phyloP scores from a whole-genome alignment of 2,888 invertebrate genomes.

The Caenorhabditis uteleia region DNA sequence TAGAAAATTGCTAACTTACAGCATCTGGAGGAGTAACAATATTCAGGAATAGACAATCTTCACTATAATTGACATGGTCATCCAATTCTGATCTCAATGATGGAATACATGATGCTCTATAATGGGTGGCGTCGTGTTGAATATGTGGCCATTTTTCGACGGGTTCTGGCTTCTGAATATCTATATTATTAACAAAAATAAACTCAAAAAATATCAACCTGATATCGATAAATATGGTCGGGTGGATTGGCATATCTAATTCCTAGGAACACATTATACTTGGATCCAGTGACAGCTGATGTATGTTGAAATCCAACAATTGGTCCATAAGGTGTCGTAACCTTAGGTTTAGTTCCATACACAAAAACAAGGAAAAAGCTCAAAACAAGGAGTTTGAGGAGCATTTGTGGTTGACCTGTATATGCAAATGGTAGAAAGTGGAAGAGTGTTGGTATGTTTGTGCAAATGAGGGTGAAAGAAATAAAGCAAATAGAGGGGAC shows the following conservation, averaged over 20 bases:
- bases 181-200: neutral
- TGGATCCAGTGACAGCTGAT: slow-evolving; percentile 14
- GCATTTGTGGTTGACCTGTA: too few relatives aligned
- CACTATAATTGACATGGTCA: slow-evolving; percentile 47
- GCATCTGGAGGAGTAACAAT: slow-evolving; percentile 47
- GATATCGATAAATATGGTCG: slow-evolving; percentile 49
- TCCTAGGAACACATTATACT: slow-evolving; percentile 49
- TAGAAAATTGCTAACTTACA: slow-evolving; percentile 7
- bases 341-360: slow-evolving; percentile 30
- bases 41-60: slow-evolving; percentile 57
- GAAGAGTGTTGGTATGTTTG: too few relatives aligned
- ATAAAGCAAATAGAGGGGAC: neutral
- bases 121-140: slow-evolving; percentile 50
- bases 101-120: slow-evolving; percentile 54
- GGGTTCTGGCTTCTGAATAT: slow-evolving; percentile 48
- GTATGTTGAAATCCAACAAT: slow-evolving; percentile 37
- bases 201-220: slow-evolving; percentile 23
- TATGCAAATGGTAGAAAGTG: too few relatives aligned
- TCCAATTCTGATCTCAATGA: slow-evolving; percentile 32
- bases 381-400: too few relatives aligned
- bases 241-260: slow-evolving; percentile 55
- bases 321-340: slow-evolving; percentile 31
- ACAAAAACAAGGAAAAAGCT: too few relatives aligned
- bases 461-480: too few relatives aligned
- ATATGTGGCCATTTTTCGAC: slow-evolving; percentile 55